These are phyloP conservation scores for Whitmania pigra DNA, from an alignment of 1,140 invertebrate genomes.

Conservation along the genomic window DNA sequence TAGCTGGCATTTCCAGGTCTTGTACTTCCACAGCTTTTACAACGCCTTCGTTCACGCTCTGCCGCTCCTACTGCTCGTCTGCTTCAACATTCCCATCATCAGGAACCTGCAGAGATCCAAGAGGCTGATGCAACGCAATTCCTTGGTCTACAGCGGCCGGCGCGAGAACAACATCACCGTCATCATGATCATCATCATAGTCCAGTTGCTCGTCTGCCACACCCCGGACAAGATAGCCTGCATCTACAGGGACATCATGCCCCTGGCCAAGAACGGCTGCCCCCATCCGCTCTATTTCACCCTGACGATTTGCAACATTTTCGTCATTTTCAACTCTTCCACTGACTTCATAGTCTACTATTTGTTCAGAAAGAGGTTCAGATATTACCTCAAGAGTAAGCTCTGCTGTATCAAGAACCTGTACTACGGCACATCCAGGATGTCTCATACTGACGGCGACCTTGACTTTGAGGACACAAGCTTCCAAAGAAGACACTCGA, in stretches of 20 bases:
- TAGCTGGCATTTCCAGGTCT: constrained; percentile 12
- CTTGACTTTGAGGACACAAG: not conserved
- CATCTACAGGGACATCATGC: constrained; percentile 6
- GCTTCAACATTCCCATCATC: constrained; percentile 20
- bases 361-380: constrained; percentile 18
- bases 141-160: constrained; percentile 8
- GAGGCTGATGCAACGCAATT: constrained; percentile 2
- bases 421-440: not conserved
- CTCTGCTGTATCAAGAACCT: not conserved
- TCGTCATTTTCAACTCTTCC: constrained; percentile 23
- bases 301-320: constrained; percentile 13
- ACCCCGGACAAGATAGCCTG: constrained; percentile 19
- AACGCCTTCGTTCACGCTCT: constrained; percentile 19
- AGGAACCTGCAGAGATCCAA: constrained; percentile 11
- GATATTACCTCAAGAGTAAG: constrained; percentile 15
- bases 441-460: not conserved
- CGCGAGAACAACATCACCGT: constrained; percentile 24
- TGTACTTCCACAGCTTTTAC: constrained; percentile 23
- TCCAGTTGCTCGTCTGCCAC: constrained; percentile 21
- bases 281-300: constrained; percentile 9
- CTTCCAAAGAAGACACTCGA: not conserved
- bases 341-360: constrained; percentile 25
- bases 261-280: not conserved
- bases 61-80: constrained; percentile 20
- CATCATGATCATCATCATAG: constrained; percentile 23